These are phyloP conservation scores for Megamerina dolium DNA, from an alignment of 2,888 invertebrate species.

Conservation along the genomic window DNA sequence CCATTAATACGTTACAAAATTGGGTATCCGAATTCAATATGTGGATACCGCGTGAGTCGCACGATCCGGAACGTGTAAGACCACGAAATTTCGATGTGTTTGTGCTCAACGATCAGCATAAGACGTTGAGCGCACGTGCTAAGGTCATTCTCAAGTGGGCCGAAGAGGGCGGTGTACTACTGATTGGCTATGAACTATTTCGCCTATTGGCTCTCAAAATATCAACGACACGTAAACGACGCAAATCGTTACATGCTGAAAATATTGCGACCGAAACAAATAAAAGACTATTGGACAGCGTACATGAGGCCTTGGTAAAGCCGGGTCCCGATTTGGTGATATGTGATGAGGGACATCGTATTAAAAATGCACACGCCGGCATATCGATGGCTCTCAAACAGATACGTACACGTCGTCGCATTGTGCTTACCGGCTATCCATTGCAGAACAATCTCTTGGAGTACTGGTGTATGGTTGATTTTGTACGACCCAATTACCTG, in stretches of 20 bases:
- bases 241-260: constrained; percentile 38
- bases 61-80: constrained; percentile 62
- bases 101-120: constrained; percentile 90
- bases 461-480: constrained; percentile 99
- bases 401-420: constrained; percentile 86
- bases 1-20: constrained; percentile 97
- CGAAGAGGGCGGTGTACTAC: constrained; percentile 80
- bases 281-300: constrained; percentile 73
- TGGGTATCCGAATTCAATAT: constrained; percentile 96
- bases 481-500: constrained; percentile 93
- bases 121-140: constrained; percentile 80
- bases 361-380: constrained; percentile 96
- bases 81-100: constrained; percentile 80
- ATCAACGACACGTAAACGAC: constrained; percentile 53
- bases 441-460: constrained; percentile 94
- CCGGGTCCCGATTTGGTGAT: constrained; percentile 93
- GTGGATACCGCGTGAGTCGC: constrained; percentile 80
- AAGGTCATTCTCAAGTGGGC: constrained; percentile 85
- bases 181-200: constrained; percentile 97
- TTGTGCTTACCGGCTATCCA: constrained; percentile 97
- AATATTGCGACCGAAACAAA: constrained; percentile 54
- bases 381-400: constrained; percentile 93
- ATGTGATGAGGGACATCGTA: constrained; percentile 95
- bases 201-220: constrained; percentile 79
- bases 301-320: constrained; percentile 76